Base-by-base conservation (phyloP, 2,888 invertebrate genomes). In the Drosophila prostipennis region DNA sequence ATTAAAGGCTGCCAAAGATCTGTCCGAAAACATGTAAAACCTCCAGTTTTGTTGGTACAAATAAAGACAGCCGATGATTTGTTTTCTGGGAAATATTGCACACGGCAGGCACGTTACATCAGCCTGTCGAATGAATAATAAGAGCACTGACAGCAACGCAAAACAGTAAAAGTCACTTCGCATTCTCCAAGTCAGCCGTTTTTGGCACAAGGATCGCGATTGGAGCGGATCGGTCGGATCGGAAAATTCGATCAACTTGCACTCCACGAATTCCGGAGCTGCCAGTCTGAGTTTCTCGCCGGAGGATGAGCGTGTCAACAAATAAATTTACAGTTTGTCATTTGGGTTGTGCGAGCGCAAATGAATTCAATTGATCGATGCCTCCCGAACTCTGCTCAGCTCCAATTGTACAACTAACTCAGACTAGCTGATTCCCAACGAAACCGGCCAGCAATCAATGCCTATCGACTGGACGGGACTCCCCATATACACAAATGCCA, bases 361-460 rank as follows among this genome's bases (percentile, higher is more conserved):
- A 71, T 68, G 73, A 84, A 58, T 54, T 82, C 74, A 80, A 80
- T 85, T 81, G 77, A 79, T 65, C 67, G 59, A 74, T 32, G 60
- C 45, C 45, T 14, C 52, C 10, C 40, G 10, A 43, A 43, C 37
- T 64, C 51, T 46, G 43, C 32, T 34, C 16, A 13, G 45, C 78
- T 71, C 59, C 73, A 84, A 72, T 84, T 85, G 64, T 63, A 23
- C 67, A 82, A 85, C 78, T 75, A 78, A 79, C 79, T 74, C 56
- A 75, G 74, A 71, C 78, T 70, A 78, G 83, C 80, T 80, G 68
- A 87, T 75, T 80, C 88, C 83, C 74, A 79, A 78, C 59, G 53
- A 80, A 79, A 82, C 87, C 68, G 78, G 78, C 65, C 46, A 40
- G 45, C 79, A 81, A 81, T 73, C 71, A 70, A 74, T 74, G 65